Percentiles rank a stretch among this genome's conserved stretches.
Evolutionary conservation across 2,113 vertebrate genomes (phyloP).

Genomic region (Alouatta palliata): DNA sequence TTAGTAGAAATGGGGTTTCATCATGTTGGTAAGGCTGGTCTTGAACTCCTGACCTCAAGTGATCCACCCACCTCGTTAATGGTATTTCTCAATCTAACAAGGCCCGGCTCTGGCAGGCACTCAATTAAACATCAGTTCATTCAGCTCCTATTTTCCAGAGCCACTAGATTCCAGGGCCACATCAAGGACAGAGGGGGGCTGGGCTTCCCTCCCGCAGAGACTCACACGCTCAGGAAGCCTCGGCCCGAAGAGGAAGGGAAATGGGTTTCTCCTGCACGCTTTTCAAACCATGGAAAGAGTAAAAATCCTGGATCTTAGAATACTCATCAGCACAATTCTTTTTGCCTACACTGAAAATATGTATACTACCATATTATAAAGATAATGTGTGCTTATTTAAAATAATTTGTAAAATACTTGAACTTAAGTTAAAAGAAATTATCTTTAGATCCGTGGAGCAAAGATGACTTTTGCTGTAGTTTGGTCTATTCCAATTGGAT

Average conservation of each 20-base stretch:
- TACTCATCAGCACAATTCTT: background rate
- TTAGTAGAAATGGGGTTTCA: too few species aligned
- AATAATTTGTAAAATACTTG: background rate
- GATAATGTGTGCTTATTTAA: background rate
- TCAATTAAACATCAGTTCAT: background rate
- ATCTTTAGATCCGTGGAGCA: background rate
- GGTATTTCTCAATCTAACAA: background rate
- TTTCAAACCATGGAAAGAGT: background rate
- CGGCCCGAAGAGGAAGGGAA: background rate
- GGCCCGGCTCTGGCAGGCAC: too few species aligned
- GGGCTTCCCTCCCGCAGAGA: background rate
- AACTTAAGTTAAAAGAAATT: background rate
- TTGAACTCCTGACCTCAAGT: too few species aligned
- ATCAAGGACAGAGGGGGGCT: background rate
- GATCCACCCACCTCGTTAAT: too few species aligned
- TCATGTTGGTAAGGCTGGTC: too few species aligned
- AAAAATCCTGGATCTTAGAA: background rate
- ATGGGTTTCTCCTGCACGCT: fast-evolving
- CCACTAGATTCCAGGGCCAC: background rate
- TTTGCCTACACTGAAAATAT: background rate
- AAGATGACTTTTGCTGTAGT: background rate
- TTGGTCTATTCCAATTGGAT: background rate
- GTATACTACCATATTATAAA: background rate
- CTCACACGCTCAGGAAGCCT: background rate
- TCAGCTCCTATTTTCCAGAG: background rate